phyloP scores from a whole-genome alignment of 2,113 vertebrate genomes.

The Perca flavescens region DNA sequence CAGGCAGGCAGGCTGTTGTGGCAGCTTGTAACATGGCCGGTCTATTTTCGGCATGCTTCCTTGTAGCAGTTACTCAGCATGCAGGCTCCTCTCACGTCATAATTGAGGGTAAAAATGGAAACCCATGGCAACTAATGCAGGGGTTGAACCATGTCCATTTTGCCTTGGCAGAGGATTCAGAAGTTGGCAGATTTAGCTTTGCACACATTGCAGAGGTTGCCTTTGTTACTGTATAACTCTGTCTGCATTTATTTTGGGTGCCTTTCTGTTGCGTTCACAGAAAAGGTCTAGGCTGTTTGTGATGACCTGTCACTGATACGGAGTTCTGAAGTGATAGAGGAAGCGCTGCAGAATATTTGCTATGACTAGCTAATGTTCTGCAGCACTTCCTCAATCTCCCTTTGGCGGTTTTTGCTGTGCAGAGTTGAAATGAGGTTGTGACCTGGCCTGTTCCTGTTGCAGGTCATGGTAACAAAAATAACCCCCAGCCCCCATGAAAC shows the following conservation, averaged over 20 bases:
- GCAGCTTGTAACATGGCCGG: conserved; percentile 72
- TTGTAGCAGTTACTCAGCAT: conserved; percentile 84
- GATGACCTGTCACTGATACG: conserved; percentile 39
- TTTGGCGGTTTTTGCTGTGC: conserved; percentile 23
- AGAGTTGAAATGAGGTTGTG: neutral
- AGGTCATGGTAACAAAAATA: neutral
- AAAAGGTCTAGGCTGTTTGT: conserved; percentile 17
- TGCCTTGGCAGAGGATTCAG: conserved; percentile 64
- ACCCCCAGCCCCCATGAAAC: neutral
- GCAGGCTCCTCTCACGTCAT: conserved; percentile 78
- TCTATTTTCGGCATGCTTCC: conserved; percentile 82
- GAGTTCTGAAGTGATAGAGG: conserved; percentile 35
- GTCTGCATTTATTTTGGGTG: conserved; percentile 17
- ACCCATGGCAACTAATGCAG: conserved; percentile 84
- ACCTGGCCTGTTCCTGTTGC: neutral
- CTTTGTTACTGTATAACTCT: neutral
- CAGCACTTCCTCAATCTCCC: conserved; percentile 54
- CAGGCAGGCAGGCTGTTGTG: conserved; percentile 67
- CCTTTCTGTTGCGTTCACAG: neutral
- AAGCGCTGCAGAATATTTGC: conserved; percentile 57
- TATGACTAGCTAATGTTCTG: too few relatives aligned
- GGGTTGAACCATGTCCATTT: conserved; percentile 70
- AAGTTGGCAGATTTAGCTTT: conserved; percentile 51
- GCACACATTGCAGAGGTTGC: conserved; percentile 14
- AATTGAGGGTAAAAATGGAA: conserved; percentile 74